Evolutionary conservation across 2,888 invertebrate genomes (phyloP), one percentile per base, ranked within the genome.

Genomic region (Agapostemon virescens): DNA sequence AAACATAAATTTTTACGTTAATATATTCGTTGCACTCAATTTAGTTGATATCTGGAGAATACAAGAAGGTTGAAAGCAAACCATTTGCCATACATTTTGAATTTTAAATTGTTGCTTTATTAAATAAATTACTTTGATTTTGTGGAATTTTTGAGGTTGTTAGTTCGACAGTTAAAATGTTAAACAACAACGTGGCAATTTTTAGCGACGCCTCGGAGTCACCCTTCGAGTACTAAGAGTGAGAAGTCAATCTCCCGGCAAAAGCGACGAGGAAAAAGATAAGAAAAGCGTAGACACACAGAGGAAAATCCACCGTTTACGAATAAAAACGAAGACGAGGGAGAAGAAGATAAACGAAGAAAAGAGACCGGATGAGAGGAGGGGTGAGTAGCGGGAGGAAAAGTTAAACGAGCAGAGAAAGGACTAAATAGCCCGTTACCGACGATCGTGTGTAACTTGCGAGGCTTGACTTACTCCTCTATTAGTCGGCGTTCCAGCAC

Each of bases 381-480:
- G n/a, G 30, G 42, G 23, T 23, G 61, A 23, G 77, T 26, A 26
- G 68, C 26, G 49, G 49, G 74, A 63, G 26, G 69, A 74, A 80
- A 86, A 86, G 81, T 85, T 85, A 83, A 88, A 88, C 85, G 85
- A 85, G 83, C 74, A 61, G 63, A 42, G 61, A 74, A 70, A 83
- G 74, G 74, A 79, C 84, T 84, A 88, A 89, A 87, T 88, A 87
- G 84, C 81, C 84, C 77, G 84, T 85, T 86, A 82, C 82, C 81
- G 82, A 85, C 76, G 82, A 77, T 77, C 84, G 82, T 88, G 89
- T 87, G 85, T 89, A 89, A 90, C 87, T 90, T 86, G 83, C 86
- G 69, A 84, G 83, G 87, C 86, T 90, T 88, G 89, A 91, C 89
- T 90, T 89, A 90, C 90, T 91, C 88, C 88, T 90, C 89, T 88